phyloP scores from a whole-genome alignment of 2,888 invertebrate species.

The Panzeria rudis region DNA sequence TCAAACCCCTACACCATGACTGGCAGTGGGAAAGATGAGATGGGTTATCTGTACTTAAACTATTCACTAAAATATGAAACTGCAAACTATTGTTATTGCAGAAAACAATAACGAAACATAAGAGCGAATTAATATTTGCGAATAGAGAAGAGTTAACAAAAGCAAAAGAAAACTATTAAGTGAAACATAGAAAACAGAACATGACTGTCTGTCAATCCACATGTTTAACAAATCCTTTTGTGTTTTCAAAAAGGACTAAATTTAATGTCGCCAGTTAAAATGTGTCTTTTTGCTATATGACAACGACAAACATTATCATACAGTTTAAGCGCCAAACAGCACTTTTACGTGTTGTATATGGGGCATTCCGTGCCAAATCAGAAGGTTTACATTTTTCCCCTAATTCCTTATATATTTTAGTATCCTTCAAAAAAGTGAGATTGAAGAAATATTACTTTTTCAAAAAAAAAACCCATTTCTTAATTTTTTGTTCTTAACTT shows the following conservation, averaged over 20 bases:
- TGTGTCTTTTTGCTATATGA: constrained; percentile 2
- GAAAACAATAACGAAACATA: constrained; percentile 11
- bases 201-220: not conserved
- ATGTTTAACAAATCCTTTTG: constrained; percentile 31
- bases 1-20: not conserved
- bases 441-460: no score
- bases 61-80: constrained; percentile 20
- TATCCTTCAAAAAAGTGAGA: no score
- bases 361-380: not conserved
- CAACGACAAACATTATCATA: constrained; percentile 20
- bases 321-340: constrained; percentile 10
- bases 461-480: no score
- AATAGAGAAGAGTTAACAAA: constrained; percentile 7
- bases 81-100: constrained; percentile 41
- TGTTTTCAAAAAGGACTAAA: constrained; percentile 20
- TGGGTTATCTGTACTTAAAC: not conserved
- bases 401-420: no score
- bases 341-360: not conserved
- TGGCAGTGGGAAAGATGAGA: not conserved
- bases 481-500: no score
- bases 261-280: constrained; percentile 34
- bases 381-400: not conserved
- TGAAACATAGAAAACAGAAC: constrained; percentile 25
- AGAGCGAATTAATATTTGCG: constrained; percentile 55
- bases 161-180: constrained; percentile 15